These are phyloP conservation scores for Phrynocephalus forsythii DNA, from an alignment of 2,797 vertebrate species.

Conservation along the genomic window DNA sequence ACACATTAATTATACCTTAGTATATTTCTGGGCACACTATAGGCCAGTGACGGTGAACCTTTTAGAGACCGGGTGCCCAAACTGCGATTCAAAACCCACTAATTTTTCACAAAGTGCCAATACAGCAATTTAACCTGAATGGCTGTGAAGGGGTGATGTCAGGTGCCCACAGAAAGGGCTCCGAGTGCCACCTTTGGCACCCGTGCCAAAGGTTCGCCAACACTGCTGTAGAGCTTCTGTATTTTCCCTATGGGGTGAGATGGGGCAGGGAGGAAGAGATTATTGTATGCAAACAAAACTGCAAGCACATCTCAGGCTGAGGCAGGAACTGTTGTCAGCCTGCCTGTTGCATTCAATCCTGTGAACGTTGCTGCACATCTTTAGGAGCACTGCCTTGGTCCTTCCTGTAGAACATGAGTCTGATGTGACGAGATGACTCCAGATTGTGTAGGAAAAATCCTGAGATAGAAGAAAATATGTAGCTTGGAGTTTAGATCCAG, in stretches of 20 bases:
- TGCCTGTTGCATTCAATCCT: neutral
- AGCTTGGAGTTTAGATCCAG: neutral
- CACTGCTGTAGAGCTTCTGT: neutral
- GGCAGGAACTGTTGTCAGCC: neutral
- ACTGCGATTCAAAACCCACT: too few species aligned
- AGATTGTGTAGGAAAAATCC: neutral
- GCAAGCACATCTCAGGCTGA: neutral
- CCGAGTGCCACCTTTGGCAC: too few species aligned
- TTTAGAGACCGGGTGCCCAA: too few species aligned
- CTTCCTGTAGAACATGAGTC: neutral
- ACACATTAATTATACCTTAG: too few species aligned
- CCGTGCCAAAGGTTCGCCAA: too few species aligned
- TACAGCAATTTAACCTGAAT: too few species aligned
- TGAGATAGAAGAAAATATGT: neutral
- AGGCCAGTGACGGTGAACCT: too few species aligned
- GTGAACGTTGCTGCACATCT: neutral
- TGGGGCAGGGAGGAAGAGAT: neutral
- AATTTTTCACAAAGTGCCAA: too few species aligned
- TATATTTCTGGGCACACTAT: neutral
- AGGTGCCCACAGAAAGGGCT: too few species aligned
- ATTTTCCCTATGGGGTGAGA: neutral
- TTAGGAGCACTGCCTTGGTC: neutral
- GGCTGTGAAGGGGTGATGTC: too few species aligned
- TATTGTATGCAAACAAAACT: too few species aligned
- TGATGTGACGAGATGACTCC: neutral